Conservation (phyloP, 2,888 invertebrate genomes). For the Folsomia manolachei region DNA sequence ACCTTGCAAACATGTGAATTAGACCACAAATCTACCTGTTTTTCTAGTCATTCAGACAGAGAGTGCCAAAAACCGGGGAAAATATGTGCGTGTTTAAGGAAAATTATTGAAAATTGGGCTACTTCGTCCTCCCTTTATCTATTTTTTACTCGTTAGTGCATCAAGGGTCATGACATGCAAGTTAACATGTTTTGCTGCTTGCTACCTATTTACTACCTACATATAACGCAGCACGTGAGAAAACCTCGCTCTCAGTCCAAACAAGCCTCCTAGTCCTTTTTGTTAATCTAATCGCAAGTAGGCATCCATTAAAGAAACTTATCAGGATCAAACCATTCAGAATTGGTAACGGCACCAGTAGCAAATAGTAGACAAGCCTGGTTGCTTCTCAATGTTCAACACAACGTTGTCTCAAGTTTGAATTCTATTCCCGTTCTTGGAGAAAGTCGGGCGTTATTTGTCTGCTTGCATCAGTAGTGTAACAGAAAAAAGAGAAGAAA, state of each 20-base stretch:
- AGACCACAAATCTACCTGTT: too few species aligned
- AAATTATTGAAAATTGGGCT: slow-evolving; percentile 40
- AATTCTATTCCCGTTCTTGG: not conserved
- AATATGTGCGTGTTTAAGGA: slow-evolving; percentile 34
- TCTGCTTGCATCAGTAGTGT: not conserved
- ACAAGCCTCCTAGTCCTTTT: not conserved
- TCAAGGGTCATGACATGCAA: not conserved
- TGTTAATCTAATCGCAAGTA: not conserved
- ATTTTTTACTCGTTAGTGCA: not conserved
- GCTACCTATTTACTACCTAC: too few species aligned
- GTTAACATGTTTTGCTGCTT: too few species aligned
- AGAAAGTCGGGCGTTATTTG: not conserved
- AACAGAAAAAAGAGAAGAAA: not conserved
- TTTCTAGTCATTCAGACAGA: too few species aligned
- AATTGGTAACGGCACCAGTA: too few species aligned
- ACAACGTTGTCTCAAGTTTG: not conserved
- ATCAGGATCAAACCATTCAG: not conserved
- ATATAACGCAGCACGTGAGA: too few species aligned
- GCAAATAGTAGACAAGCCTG: too few species aligned
- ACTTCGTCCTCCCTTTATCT: not conserved
- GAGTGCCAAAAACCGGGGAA: too few species aligned
- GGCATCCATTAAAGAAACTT: not conserved
- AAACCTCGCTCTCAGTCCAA: too few species aligned
- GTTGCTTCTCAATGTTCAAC: too few species aligned
- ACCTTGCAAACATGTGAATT: too few species aligned